These are phyloP conservation scores for Callocephalon fimbriatum DNA, from an alignment of 2,113 vertebrate genomes.

Conservation along the genomic window DNA sequence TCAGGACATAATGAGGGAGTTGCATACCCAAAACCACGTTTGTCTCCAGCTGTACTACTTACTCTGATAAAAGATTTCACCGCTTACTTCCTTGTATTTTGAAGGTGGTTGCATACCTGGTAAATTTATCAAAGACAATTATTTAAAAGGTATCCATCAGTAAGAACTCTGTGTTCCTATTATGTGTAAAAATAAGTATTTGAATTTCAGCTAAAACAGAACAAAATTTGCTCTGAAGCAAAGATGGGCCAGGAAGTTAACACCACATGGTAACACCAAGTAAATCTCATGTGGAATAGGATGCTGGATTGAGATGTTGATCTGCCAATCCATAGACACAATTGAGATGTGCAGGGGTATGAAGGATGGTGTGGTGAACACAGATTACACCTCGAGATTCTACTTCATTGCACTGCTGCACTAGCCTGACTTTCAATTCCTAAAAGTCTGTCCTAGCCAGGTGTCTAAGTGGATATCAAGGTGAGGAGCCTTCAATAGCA, in stretches of 20 bases:
- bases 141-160: not conserved
- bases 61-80: not conserved
- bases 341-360: not conserved
- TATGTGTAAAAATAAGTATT: not conserved
- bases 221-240: not conserved
- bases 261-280: not conserved
- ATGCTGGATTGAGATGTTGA: not conserved
- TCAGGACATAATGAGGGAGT: not conserved
- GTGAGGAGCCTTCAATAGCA: not conserved
- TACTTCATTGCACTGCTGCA: not conserved
- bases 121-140: not conserved
- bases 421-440: not conserved
- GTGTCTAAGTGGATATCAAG: not conserved
- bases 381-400: not conserved
- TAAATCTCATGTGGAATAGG: not conserved
- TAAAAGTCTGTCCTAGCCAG: not conserved
- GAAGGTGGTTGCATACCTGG: not conserved
- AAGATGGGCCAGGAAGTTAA: not conserved
- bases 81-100: not conserved
- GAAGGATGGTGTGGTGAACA: not conserved
- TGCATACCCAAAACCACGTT: rapidly evolving
- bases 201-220: not conserved
- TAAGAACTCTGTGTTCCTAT: not conserved
- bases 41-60: not conserved
- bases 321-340: not conserved